Conservation (phyloP, 2,113 vertebrate species). For the Ailuropoda melanoleuca region DNA sequence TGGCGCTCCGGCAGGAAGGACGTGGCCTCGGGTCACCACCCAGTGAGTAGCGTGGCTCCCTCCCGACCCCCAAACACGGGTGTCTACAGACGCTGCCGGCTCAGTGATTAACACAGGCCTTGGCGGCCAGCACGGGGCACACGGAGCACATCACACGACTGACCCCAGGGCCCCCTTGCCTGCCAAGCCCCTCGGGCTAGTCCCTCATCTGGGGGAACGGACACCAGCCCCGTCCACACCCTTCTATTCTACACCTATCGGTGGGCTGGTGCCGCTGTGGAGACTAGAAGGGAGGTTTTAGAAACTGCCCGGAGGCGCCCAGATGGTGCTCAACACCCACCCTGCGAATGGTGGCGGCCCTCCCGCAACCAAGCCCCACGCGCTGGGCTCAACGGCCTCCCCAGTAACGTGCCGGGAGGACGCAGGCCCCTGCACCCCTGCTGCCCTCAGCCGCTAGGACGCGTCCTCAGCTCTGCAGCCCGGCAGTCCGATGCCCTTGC, state of each 20-base stretch:
- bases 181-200: neutral
- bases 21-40: neutral
- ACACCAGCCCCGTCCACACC: neutral
- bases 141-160: neutral
- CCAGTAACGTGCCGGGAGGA: neutral
- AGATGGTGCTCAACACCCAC: neutral
- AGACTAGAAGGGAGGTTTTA: neutral
- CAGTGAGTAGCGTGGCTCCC: neutral
- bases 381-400: neutral
- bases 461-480: neutral
- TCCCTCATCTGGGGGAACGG: neutral
- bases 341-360: fast-evolving
- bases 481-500: neutral
- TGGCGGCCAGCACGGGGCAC: neutral
- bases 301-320: too few relatives aligned
- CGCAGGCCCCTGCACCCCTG: neutral
- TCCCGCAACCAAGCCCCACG: fast-evolving
- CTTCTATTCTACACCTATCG: neutral
- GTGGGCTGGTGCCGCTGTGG: neutral
- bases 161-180: neutral
- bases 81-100: neutral
- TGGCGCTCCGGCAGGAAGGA: neutral
- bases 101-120: slow-evolving; percentile 51
- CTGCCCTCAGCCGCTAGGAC: neutral
- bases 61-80: neutral